A percentile compares a stretch with the other conserved stretches of the same genome.
Evolutionary conservation across 2,113 vertebrate species (phyloP).

Genomic region (Turnix velox): DNA sequence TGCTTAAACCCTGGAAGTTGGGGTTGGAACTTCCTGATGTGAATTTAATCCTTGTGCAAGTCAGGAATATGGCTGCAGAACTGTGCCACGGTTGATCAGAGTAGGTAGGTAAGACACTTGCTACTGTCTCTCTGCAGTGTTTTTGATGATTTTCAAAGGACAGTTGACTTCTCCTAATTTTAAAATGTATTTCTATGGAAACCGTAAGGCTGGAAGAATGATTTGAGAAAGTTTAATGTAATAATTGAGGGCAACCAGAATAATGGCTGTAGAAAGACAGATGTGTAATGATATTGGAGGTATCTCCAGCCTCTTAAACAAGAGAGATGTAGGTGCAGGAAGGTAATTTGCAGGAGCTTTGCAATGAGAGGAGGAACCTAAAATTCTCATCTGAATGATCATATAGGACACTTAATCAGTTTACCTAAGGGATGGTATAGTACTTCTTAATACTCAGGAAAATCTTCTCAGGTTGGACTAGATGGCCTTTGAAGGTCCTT

Average conservation of each 20-base stretch:
- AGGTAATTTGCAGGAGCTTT: not conserved
- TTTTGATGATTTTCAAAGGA: not conserved
- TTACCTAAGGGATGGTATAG: too few relatives aligned
- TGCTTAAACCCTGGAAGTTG: not conserved
- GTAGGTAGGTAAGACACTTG: not conserved
- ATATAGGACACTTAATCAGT: too few relatives aligned
- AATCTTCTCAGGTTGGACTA: too few relatives aligned
- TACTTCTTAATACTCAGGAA: too few relatives aligned
- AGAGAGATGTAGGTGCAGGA: not conserved
- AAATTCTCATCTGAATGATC: too few relatives aligned
- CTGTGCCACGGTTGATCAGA: not conserved
- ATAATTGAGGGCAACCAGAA: not conserved
- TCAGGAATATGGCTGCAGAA: not conserved
- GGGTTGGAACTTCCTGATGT: not conserved
- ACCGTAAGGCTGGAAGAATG: not conserved
- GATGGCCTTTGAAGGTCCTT: too few relatives aligned
- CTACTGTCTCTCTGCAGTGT: not conserved
- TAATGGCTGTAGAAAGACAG: not conserved
- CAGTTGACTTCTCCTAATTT: conserved; percentile 19
- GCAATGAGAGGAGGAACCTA: too few relatives aligned
- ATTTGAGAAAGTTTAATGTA: not conserved
- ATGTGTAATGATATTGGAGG: too few relatives aligned
- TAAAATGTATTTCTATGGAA: conserved; percentile 39
- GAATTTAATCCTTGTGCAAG: not conserved
- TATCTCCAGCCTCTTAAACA: not conserved